Evolutionary conservation across 1,140 invertebrate species (phyloP), one percentile per base, ranked within the genome.

Genomic region (Heliconius himera): DNA sequence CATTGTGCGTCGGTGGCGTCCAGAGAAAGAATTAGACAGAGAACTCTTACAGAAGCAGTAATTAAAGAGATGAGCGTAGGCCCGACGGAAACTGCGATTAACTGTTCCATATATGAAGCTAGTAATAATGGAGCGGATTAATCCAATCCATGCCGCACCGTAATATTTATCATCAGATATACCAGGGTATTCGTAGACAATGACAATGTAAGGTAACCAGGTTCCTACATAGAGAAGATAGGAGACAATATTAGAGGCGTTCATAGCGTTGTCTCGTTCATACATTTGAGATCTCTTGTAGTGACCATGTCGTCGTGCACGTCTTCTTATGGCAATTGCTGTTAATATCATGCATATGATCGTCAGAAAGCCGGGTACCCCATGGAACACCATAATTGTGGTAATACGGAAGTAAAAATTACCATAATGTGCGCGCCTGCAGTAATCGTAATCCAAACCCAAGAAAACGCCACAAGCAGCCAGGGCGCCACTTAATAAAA

Each of bases 21-120:
- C 80, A 5, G 74, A 74, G 13, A 85, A 82, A 0, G 96, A 96
- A 77, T 97, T 96, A 33, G 96, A 96, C 9, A 98, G 96, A 6
- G 96, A 97, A 8, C 96, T 97, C 89, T 98, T 98, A 92, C 97
- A 98, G 86, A 97, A 98, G 87, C 97, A 98, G 83, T 98, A 98
- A 83, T 98, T 96, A 86, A 97, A 98, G 13, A 98, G 91, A 86
- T 97, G 97, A 29, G 96, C 94, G 87, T 97, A 98, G 5, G 97
- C 97, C 79, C 95, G 96, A n/a, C 97, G 95, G 85, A 97, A 97
- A 87, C 96, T 96, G 0, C 95, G 93, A 85, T 97, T 96, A 3
- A 95, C 90, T 0, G 96, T 91, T 77, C 96, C 96, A 85, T 97
- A 97, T 1, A 97, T 87, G 5, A 97, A 94, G 83, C 96, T 96